Evolutionary conservation across 2,888 invertebrate species (phyloP).

Genomic region (Bembecia ichneumoniformis): DNA sequence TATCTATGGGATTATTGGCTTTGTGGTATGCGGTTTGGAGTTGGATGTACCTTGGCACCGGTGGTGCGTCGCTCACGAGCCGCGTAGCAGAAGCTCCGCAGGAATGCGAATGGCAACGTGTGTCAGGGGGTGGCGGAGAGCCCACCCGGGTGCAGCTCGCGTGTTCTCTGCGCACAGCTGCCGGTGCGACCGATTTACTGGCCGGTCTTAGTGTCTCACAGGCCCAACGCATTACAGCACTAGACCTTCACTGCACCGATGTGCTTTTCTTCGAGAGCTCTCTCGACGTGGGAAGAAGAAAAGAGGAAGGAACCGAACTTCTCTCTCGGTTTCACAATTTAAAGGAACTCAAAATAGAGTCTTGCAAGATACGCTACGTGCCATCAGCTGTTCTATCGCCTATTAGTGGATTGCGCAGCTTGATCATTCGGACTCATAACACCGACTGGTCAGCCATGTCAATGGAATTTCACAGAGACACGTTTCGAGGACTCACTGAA

Average conservation of each 20-base stretch:
- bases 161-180: slow-evolving; percentile 77
- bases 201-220: slow-evolving; percentile 76
- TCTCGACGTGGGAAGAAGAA: slow-evolving; percentile 70
- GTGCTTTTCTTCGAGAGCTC: slow-evolving; percentile 81
- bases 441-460: slow-evolving; percentile 86
- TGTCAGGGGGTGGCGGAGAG: slow-evolving; percentile 67
- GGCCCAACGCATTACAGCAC: slow-evolving; percentile 77
- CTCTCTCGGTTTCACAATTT: slow-evolving; percentile 76
- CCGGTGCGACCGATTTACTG: slow-evolving; percentile 76
- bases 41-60: slow-evolving; percentile 47
- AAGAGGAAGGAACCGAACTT: slow-evolving; percentile 70
- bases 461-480: slow-evolving; percentile 80
- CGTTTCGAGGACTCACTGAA: slow-evolving; percentile 78
- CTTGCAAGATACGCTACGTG: slow-evolving; percentile 83
- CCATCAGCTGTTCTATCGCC: slow-evolving; percentile 79
- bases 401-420: slow-evolving; percentile 75
- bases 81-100: slow-evolving; percentile 76
- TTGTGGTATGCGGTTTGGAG: slow-evolving; percentile 53
- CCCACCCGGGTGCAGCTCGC: slow-evolving; percentile 73
- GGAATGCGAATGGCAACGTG: slow-evolving; percentile 81
- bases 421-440: slow-evolving; percentile 82
- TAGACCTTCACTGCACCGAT: slow-evolving; percentile 80
- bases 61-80: slow-evolving; percentile 61
- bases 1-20: slow-evolving; percentile 58
- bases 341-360: slow-evolving; percentile 79